A percentile compares a stretch with the other conserved stretches of the same genome.
Evolutionary conservation across 1,140 invertebrate genomes (phyloP).

Genomic region (Philopotamus ludificatus): DNA sequence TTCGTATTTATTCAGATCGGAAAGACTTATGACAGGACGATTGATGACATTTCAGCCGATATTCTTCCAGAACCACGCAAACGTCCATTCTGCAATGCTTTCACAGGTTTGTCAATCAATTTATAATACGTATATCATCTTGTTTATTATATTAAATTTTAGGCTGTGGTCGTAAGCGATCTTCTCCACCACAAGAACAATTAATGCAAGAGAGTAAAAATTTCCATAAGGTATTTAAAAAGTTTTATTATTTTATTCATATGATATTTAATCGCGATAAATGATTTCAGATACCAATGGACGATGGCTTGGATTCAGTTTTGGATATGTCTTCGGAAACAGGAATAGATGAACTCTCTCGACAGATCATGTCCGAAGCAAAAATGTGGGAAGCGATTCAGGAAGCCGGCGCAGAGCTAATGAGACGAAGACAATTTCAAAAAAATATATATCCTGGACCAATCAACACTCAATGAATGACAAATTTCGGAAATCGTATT

Average conservation of each 20-base stretch:
- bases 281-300: constrained; percentile 40
- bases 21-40: constrained; percentile 27
- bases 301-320: constrained; percentile 62
- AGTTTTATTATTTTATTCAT: not conserved
- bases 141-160: constrained; percentile 38
- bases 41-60: constrained; percentile 38
- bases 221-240: constrained; percentile 9
- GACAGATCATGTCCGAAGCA: constrained; percentile 73
- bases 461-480: constrained; percentile 16
- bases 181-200: constrained; percentile 42
- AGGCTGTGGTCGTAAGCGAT: constrained; percentile 70
- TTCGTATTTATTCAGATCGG: constrained; percentile 24
- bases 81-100: constrained; percentile 72
- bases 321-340: constrained; percentile 67
- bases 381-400: constrained; percentile 76
- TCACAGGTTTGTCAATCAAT: constrained; percentile 59
- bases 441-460: constrained; percentile 4
- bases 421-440: constrained; percentile 57
- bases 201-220: constrained; percentile 41
- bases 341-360: constrained; percentile 68
- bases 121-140: constrained; percentile 4
- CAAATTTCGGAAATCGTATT: not conserved
- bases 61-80: constrained; percentile 58
- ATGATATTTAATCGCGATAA: not conserved
- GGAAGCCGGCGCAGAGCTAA: constrained; percentile 67